phyloP scores from a whole-genome alignment of 35 echinoderm and acorn worm genomes.

The Ophiothrix spiculata region DNA sequence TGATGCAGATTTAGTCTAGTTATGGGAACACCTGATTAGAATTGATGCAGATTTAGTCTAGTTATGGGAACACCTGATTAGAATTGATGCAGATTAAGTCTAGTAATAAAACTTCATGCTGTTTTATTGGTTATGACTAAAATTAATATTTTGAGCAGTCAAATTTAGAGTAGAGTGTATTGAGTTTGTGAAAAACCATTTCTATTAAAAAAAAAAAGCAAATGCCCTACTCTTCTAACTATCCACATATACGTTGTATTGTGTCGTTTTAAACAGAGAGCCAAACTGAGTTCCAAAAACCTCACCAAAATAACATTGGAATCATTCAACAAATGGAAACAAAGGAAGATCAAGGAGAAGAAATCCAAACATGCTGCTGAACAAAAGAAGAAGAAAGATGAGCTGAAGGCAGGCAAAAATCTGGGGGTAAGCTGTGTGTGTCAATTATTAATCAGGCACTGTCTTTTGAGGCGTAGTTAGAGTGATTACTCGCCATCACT shows the following conservation, averaged over 20 bases:
- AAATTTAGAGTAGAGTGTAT: background rate
- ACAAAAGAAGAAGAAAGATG: conserved; percentile 75
- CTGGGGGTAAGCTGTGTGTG: conserved; percentile 94
- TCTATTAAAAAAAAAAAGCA: too few species aligned
- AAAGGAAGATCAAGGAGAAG: conserved; percentile 79
- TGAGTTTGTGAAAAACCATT: background rate
- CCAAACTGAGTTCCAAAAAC: conserved; percentile 60
- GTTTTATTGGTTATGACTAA: background rate
- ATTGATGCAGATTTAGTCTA: too few species aligned
- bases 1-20: background rate
- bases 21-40: too few species aligned
- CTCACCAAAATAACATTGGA: conserved; percentile 82
- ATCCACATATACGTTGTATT: background rate
- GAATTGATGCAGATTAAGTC: too few species aligned
- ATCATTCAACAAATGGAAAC: conserved; percentile 80
- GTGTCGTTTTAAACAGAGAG: conserved; percentile 40
- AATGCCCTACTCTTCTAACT: background rate
- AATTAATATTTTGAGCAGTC: background rate
- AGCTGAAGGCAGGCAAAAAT: conserved; percentile 86
- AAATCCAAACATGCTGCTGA: conserved; percentile 59
- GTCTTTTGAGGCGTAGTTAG: too few species aligned
- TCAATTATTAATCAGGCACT: too few species aligned
- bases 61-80: too few species aligned
- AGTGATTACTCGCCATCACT: too few species aligned
- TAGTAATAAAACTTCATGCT: background rate